These are phyloP conservation scores for Thera obeliscata DNA, from an alignment of 2,888 invertebrate genomes.

Conservation along the genomic window DNA sequence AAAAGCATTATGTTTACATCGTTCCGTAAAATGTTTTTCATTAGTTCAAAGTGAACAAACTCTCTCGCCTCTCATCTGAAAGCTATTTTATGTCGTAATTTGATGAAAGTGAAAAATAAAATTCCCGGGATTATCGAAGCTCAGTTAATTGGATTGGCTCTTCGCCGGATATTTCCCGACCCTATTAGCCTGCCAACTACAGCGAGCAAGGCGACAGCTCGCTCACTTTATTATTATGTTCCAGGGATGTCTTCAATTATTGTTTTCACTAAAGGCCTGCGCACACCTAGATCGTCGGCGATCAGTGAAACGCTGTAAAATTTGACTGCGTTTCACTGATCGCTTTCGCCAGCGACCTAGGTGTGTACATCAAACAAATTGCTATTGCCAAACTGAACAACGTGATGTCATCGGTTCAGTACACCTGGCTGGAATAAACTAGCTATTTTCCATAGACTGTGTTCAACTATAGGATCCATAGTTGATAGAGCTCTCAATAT, in stretches of 20 bases:
- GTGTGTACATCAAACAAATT: not conserved
- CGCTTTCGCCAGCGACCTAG: no score
- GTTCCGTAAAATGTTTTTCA: constrained; percentile 58
- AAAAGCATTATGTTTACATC: constrained; percentile 46
- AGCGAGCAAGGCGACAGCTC: constrained; percentile 17
- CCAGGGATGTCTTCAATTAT: no score
- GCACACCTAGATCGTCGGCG: no score
- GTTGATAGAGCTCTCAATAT: constrained; percentile 27
- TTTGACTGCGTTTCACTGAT: no score
- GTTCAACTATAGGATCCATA: constrained; percentile 12
- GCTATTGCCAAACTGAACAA: not conserved
- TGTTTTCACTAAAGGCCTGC: no score
- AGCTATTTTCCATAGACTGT: constrained; percentile 11
- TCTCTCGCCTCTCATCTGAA: constrained; percentile 56
- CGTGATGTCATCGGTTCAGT: not conserved
- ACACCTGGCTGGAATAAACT: not conserved
- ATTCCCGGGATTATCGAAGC: constrained; percentile 52
- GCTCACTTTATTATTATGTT: constrained; percentile 10
- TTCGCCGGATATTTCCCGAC: constrained; percentile 25
- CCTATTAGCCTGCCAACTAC: constrained; percentile 26
- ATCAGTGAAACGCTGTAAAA: no score
- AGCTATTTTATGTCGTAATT: constrained; percentile 50
- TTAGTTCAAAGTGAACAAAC: constrained; percentile 68
- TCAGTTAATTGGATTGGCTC: constrained; percentile 37
- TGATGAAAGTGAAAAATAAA: constrained; percentile 63